These are phyloP conservation scores for Diprion similis DNA, from an alignment of 1,140 invertebrate species.

Conservation along the genomic window DNA sequence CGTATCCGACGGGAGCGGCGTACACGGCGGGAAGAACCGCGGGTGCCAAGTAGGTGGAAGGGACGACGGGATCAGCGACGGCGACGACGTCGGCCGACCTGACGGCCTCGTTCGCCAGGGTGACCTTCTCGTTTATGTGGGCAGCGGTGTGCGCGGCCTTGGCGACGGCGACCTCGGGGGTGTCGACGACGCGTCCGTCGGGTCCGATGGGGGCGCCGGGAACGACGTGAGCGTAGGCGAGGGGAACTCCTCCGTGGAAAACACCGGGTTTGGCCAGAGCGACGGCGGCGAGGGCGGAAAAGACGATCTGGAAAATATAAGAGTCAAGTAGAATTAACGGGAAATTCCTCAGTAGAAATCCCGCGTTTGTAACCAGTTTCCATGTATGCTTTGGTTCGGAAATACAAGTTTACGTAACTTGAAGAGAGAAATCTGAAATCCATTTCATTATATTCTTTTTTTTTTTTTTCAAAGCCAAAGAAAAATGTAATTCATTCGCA, in stretches of 20 bases:
- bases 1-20: conserved; percentile 14
- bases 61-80: conserved; percentile 22
- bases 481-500: not conserved
- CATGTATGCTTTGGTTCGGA: too few relatives aligned
- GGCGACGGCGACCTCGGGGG: conserved; percentile 64
- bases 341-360: not conserved
- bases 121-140: conserved; percentile 54
- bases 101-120: conserved; percentile 48
- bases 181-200: conserved; percentile 66
- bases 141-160: conserved; percentile 66
- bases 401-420: conserved; percentile 10
- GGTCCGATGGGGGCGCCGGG: conserved; percentile 43
- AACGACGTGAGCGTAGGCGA: conserved; percentile 29
- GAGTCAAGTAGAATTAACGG: not conserved
- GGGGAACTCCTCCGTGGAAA: conserved; percentile 19
- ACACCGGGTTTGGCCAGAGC: conserved; percentile 33
- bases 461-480: not conserved
- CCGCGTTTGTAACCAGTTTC: too few relatives aligned
- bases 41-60: conserved; percentile 11
- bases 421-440: not conserved
- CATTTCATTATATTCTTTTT: conserved; percentile 15
- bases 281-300: conserved; percentile 40
- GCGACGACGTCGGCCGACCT: conserved; percentile 37
- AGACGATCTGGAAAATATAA: conserved; percentile 37
- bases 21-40: conserved; percentile 16